Conservation (phyloP, 2,113 vertebrate species). For the Tiliqua scincoides region DNA sequence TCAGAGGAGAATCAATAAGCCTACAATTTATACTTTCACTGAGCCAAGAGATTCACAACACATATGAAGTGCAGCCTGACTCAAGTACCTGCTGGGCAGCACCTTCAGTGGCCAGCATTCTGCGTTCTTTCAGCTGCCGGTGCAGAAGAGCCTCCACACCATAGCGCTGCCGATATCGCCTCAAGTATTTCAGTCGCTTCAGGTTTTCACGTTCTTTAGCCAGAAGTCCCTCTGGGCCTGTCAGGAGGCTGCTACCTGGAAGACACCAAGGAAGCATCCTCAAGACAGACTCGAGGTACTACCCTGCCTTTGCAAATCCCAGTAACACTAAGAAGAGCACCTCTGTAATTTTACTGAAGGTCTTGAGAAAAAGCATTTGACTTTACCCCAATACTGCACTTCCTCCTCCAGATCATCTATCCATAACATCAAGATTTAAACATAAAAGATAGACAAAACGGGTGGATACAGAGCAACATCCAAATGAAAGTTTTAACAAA, state of each 20-base stretch:
- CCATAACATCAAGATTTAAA: not conserved
- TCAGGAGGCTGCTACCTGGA: conserved; percentile 89
- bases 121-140: conserved; percentile 89
- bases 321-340: not conserved
- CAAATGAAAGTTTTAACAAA: not conserved
- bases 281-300: not conserved
- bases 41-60: not conserved
- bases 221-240: conserved; percentile 88
- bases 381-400: not conserved
- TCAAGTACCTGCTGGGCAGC: conserved; percentile 81
- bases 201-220: conserved; percentile 92
- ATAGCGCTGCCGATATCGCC: conserved; percentile 91
- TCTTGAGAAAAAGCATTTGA: not conserved
- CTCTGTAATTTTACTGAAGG: not conserved
- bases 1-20: not conserved
- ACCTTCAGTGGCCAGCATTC: conserved; percentile 87
- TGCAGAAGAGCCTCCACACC: conserved; percentile 94
- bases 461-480: not conserved
- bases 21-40: not conserved
- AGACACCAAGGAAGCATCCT: not conserved
- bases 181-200: conserved; percentile 90
- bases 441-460: not conserved
- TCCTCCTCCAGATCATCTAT: not conserved
- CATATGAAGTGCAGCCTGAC: fast-evolving
- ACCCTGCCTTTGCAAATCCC: not conserved